A percentile compares a stretch with the other conserved stretches of the same genome.
Conservation (phyloP, 2,797 vertebrate species). For the Onychomys leucogaster region DNA sequence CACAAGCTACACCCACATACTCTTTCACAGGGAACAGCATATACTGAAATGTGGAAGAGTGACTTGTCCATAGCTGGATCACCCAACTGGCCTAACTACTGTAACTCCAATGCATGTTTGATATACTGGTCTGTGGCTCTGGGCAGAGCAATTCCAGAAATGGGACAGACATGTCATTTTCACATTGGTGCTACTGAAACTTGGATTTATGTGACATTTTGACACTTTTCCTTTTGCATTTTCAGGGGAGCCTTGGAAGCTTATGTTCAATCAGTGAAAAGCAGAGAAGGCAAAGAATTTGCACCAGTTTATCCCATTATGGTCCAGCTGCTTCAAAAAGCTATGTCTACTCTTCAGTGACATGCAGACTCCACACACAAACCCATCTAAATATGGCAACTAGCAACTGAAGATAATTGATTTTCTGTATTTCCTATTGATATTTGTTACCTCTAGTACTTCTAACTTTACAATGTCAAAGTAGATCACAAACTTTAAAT, state of each 20-base stretch:
- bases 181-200: too few species aligned
- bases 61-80: neutral
- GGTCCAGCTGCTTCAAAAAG: slow-evolving; percentile 96
- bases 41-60: accelerated
- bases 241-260: slow-evolving; percentile 95
- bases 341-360: slow-evolving; percentile 88
- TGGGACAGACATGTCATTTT: neutral
- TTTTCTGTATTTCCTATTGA: neutral
- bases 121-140: neutral
- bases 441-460: neutral
- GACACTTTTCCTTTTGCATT: slow-evolving; percentile 71
- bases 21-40: neutral
- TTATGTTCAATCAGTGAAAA: slow-evolving; percentile 95
- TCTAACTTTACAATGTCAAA: slow-evolving; percentile 33
- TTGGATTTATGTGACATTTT: neutral
- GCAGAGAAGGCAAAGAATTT: slow-evolving; percentile 96
- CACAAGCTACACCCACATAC: neutral
- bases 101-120: too few species aligned
- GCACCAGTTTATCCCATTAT: slow-evolving; percentile 97
- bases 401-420: neutral
- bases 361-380: neutral
- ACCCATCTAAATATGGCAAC: neutral
- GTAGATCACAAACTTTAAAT: neutral
- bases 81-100: neutral
- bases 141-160: neutral